phyloP scores from a whole-genome alignment of 2,888 invertebrate genomes.

The Resseliella maxima region DNA sequence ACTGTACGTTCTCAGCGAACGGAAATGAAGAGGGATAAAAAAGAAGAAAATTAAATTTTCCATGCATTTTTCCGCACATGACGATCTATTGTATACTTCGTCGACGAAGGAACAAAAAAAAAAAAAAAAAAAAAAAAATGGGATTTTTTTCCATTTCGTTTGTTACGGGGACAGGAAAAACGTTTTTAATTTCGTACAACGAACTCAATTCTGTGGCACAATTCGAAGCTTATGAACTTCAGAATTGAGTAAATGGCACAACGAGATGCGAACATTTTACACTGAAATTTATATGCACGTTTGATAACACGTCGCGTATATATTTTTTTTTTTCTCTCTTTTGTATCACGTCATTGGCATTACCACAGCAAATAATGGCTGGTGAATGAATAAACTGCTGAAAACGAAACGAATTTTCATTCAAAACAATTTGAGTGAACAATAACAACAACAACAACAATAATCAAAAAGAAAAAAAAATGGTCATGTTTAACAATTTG shows the following conservation, averaged over 20 bases:
- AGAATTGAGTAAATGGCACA: background rate
- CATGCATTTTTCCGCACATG: slow-evolving; percentile 18
- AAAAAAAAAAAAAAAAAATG: background rate
- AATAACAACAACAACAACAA: too few relatives aligned
- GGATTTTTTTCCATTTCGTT: background rate
- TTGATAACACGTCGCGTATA: background rate
- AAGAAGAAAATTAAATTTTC: background rate
- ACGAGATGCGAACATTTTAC: background rate
- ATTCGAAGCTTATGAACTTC: background rate
- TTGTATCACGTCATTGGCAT: slow-evolving; percentile 14
- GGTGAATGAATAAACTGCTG: background rate
- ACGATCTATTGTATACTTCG: slow-evolving; percentile 26
- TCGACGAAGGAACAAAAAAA: background rate
- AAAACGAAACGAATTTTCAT: background rate
- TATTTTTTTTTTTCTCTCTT: background rate
- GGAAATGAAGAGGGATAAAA: too few relatives aligned
- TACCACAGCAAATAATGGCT: background rate
- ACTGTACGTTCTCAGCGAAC: background rate
- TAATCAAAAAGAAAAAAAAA: background rate
- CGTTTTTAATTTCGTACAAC: background rate
- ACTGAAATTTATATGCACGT: background rate
- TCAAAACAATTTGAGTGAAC: too few relatives aligned
- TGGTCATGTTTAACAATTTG: background rate
- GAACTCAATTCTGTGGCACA: slow-evolving; percentile 28
- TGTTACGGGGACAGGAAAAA: background rate